Evolutionary conservation across 35 echinoderm and acorn worm genomes (phyloP), one percentile per base, ranked within the genome.

Genomic region (Nesometra sesokonis): DNA sequence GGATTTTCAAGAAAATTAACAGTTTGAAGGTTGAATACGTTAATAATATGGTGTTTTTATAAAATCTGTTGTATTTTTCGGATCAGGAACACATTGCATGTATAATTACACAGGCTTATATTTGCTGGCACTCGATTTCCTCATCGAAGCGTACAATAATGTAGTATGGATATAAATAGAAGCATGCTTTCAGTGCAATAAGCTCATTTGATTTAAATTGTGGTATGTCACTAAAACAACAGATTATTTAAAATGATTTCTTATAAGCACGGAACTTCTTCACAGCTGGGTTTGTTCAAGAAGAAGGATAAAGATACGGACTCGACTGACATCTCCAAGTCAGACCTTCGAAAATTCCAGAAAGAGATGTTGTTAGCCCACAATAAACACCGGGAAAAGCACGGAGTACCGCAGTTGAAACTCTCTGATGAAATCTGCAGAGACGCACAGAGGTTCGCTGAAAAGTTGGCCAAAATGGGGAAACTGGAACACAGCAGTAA

Each of bases 391-490:
- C 87, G 96, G 35, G 83, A 85, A 43, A 86, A 89, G 34, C 96
- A 99, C 33, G 90, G 88, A 7, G 92, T 88, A 27, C 35, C 77
- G 29, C 30, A 46, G 35, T 37, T 99, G 85, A 93, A 87, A 35
- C 47, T 91, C 76, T 92, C 88, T 29, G 82, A 86, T 35, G 86
- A 88, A 0, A 81, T 93, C 7, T 79, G 76, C 33, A 92, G 92
- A 30, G 37, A 39, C 32, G 89, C 96, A 7, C 96, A 93, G 79
- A 86, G 91, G 23, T 94, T 89, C 90, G 96, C 96, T 13, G 93
- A 99, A 21, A 90, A 99, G 47, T 84, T 99, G 11, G 89, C 84
- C 8, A 86, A 84, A n/a, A 93, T 23, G 13, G 82, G 88, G 15
- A 83, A 2, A 21, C 91, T 97, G 80, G 46, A 78, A 30, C 95